Conservation (phyloP, 1,140 invertebrate species). For the Asobara japonica region DNA sequence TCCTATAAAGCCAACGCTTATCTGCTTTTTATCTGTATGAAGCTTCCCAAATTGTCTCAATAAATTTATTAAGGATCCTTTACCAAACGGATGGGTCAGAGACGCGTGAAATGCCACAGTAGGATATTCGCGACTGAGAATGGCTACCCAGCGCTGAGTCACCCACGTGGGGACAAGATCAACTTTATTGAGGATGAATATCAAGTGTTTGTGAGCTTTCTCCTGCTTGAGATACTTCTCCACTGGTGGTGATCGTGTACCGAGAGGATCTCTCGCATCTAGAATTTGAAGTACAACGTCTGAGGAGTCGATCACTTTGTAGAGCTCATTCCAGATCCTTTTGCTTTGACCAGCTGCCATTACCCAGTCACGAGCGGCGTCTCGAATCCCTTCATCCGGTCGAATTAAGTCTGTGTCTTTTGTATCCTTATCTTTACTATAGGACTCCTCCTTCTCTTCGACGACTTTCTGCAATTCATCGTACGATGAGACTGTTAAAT, state of each 20-base stretch:
- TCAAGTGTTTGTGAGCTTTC: constrained; percentile 80
- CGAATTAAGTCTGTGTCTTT: constrained; percentile 85
- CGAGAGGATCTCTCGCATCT: constrained; percentile 94
- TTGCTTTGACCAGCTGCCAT: constrained; percentile 95
- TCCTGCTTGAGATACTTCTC: constrained; percentile 83
- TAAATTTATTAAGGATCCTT: constrained; percentile 96
- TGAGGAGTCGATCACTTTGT: constrained; percentile 99
- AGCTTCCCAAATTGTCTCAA: constrained; percentile 96
- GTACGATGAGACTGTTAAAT: constrained; percentile 78
- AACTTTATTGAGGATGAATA: constrained; percentile 83
- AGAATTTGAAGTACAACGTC: constrained; percentile 95
- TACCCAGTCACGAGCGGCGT: constrained; percentile 82
- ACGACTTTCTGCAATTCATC: constrained; percentile 77
- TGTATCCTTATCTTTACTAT: constrained; percentile 75
- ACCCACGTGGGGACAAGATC: constrained; percentile 97
- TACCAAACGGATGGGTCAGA: constrained; percentile 97
- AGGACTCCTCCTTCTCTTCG: constrained; percentile 77
- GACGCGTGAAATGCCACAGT: constrained; percentile 99
- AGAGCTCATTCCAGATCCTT: constrained; percentile 99
- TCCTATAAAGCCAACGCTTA: constrained; percentile 98
- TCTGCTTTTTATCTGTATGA: constrained; percentile 96
- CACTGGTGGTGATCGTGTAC: constrained; percentile 93
- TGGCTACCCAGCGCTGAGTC: constrained; percentile 94
- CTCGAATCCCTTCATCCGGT: constrained; percentile 82
- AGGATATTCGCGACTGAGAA: constrained; percentile 93